Evolutionary conservation across 2,888 invertebrate genomes (phyloP).

Genomic region (Liposcelis brunnea): DNA sequence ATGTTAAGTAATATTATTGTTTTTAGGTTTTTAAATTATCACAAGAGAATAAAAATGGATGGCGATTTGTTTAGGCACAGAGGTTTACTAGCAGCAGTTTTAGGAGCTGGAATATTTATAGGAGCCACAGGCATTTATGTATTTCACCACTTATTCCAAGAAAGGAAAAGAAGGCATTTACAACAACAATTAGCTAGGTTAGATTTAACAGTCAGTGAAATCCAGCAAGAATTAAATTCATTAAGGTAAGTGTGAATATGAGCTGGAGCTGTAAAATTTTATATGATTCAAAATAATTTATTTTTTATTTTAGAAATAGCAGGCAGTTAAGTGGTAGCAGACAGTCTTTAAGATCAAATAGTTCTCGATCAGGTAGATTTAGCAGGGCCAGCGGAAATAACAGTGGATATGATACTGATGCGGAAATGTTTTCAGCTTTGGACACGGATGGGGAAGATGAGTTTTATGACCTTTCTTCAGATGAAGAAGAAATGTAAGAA

Average conservation of each 20-base stretch:
- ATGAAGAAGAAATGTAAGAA: slow-evolving; percentile 13
- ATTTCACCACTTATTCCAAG: slow-evolving; percentile 19
- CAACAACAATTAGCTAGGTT: slow-evolving; percentile 19
- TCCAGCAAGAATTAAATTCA: slow-evolving; percentile 18
- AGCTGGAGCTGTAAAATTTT: too few species aligned
- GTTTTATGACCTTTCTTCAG: slow-evolving; percentile 19
- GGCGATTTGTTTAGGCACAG: slow-evolving; percentile 15
- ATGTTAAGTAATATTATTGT: too few species aligned
- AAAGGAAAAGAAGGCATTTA: slow-evolving; percentile 18
- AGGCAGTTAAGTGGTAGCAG: too few species aligned
- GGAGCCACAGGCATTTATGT: slow-evolving; percentile 21
- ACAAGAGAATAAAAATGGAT: slow-evolving; percentile 14
- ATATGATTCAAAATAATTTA: too few species aligned
- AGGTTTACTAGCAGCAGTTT: slow-evolving; percentile 18
- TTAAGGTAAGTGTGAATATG: slow-evolving; percentile 17
- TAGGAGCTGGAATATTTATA: slow-evolving; percentile 20
- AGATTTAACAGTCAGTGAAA: slow-evolving; percentile 17
- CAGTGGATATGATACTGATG: slow-evolving; percentile 14
- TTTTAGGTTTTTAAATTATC: too few species aligned
- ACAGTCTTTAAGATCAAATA: too few species aligned
- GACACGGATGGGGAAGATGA: slow-evolving; percentile 18
- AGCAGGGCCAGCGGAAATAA: too few species aligned
- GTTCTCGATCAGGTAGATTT: too few species aligned
- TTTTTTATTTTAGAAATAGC: too few species aligned
- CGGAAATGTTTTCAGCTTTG: slow-evolving; percentile 17